Evolutionary conservation across 2,888 invertebrate species (phyloP).

Genomic region (Ichneumoninae sp.): DNA sequence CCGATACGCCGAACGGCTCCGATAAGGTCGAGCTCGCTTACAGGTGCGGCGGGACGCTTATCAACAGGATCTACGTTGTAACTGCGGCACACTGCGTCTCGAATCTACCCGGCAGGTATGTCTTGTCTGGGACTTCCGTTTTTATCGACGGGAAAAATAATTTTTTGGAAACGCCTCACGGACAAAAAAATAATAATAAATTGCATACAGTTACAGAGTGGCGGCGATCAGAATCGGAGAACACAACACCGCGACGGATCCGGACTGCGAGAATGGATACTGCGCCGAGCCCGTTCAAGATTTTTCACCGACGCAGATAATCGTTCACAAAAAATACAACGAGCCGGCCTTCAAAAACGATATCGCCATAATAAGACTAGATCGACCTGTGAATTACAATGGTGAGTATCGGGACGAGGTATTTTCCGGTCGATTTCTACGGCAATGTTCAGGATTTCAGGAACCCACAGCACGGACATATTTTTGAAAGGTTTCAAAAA

Average conservation of each 20-base stretch:
- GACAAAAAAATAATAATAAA: conserved; percentile 18
- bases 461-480: no score
- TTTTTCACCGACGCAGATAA: conserved; percentile 76
- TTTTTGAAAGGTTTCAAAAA: no score
- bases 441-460: no score
- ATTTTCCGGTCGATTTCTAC: not conserved
- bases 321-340: conserved; percentile 77
- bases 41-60: conserved; percentile 83
- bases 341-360: conserved; percentile 79
- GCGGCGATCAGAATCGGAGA: conserved; percentile 80
- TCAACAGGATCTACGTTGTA: conserved; percentile 81
- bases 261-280: conserved; percentile 76
- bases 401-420: conserved; percentile 73
- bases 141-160: not conserved
- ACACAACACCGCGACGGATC: conserved; percentile 76
- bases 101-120: conserved; percentile 73
- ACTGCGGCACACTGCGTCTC: conserved; percentile 84
- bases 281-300: conserved; percentile 81
- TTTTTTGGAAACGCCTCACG: not conserved
- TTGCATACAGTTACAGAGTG: conserved; percentile 69
- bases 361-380: conserved; percentile 82
- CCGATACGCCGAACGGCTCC: conserved; percentile 26
- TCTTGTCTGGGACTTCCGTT: not conserved
- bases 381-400: conserved; percentile 75
- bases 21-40: conserved; percentile 67